phyloP scores from a whole-genome alignment of 2,113 vertebrate genomes.

The Nothocercus nigrocapillus region DNA sequence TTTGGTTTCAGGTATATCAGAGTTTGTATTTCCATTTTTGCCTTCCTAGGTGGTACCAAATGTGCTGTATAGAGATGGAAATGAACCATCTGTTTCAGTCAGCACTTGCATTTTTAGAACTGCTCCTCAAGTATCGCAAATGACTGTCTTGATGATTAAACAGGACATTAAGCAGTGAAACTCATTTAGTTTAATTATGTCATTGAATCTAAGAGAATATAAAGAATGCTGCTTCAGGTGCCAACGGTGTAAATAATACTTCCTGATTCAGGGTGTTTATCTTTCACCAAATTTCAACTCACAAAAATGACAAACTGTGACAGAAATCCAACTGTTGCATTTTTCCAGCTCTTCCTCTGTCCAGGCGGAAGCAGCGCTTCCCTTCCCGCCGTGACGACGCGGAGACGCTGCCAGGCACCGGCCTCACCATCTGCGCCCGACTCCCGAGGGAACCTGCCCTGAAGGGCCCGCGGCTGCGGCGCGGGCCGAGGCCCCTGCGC shows the following conservation, averaged over 20 bases:
- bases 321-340: neutral
- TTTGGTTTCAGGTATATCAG: neutral
- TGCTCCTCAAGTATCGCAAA: neutral
- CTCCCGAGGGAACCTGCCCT: too few species aligned
- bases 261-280: neutral
- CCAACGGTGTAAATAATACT: neutral
- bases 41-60: neutral
- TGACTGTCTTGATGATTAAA: neutral
- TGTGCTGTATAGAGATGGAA: neutral
- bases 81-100: neutral
- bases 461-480: too few species aligned
- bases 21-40: neutral
- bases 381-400: neutral
- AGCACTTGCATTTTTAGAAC: neutral
- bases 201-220: neutral
- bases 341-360: neutral
- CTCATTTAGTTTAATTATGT: neutral
- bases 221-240: neutral
- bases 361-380: neutral
- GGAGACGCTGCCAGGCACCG: neutral
- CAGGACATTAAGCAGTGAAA: conserved; percentile 4
- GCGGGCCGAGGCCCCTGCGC: too few species aligned
- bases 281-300: neutral
- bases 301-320: neutral
- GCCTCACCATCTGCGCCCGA: neutral